Base-by-base conservation (phyloP, 2,113 vertebrate genomes). In the Todiramphus saurophagus region DNA sequence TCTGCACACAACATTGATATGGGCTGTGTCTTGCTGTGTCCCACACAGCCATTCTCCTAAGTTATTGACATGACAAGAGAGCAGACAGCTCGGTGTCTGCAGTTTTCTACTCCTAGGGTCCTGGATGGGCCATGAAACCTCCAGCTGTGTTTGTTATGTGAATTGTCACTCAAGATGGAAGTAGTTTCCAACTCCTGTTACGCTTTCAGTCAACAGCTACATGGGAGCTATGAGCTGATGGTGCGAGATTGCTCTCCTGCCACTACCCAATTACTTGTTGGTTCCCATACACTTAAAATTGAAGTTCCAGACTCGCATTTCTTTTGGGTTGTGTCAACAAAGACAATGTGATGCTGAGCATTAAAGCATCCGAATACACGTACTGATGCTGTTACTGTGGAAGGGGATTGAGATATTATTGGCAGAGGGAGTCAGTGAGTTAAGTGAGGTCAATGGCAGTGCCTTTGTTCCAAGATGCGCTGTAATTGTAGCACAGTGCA, bases 321-420 rank as follows among this genome's bases (percentile, higher is more conserved):
- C 69, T 77, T 78, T 17, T 35, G 33, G 37, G 51, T 72, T 55
- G 20, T 56, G 28, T 93, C 51, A 72, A 23, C 5, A 50, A 69
- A 59, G n/a, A 7, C 11, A 25, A 7, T 6, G 20, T n/a, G 68
- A 31, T 41, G 16, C 48, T 82, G 67, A 82, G 16, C n/a, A 33
- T 60, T 72, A 30, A 67, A 72, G 9, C 39, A 35, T 46, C 56
- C 53, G 43, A 31, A 50, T 30, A 41, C 12, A 31, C 0, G 0
- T 59, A 35, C 18, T 1, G 3, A 25, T 87, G 64, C 41, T 5
- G 5, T 59, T 75, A 18, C 21, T 58, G 21, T 43, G 72, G 9
- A n/a, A 64, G 33, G 10, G 10, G 37, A 24, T 30, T 50, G 31
- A 72, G 62, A 27, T 56, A 24, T 27, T 50, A 10, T 7, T 73